Evolutionary conservation across 2,113 vertebrate genomes (phyloP), one percentile per base, ranked within the genome.

Genomic region (Rhinolophus sinicus): DNA sequence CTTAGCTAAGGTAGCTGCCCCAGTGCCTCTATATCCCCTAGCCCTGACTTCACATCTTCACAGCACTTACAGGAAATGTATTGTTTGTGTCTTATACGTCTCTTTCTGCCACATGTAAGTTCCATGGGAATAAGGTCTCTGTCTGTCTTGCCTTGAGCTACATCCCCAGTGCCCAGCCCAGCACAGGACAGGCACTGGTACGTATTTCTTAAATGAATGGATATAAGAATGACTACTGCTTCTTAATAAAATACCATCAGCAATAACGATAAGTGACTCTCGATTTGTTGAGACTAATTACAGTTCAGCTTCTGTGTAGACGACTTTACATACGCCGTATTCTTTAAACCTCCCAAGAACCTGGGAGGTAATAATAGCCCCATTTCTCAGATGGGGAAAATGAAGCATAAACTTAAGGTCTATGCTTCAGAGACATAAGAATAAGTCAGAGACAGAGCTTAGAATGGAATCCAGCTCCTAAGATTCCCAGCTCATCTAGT

Each of bases 261-360:
- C 28, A 28, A 6, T 62, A 56, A 78, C 6, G 8, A 3, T 22
- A 1, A 65, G 30, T 30, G 50, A 19, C 2, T 30, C 47, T 35
- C 38, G n/a, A 50, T 14, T 81, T 56, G 30, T 12, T 47, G 67
- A 87, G 52, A 35, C 28, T 8, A 26, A 26, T 8, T 21, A 35
- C 14, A 19, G 35, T 67, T 28, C 24, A 38, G 62, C 58, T 33
- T 56, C 1, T 15, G 44, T 44, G 70, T 6, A n/a, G 26, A 19
- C 18, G 28, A 18, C 64, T 7, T 56, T 18, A 38, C 54, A 3
- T 19, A 12, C 0, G 8, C 3, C 3, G 0, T 10, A 60, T 18
- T 40, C 60, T 64, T 21, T 75, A 21, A 28, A 38, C 44, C 30
- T 82, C 81, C 28, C 24, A 33, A 40, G 56, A 72, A 54, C 40